Evolutionary conservation across 30 jellyfish, hydroid and myxozoan species (phyloP), one percentile per base, ranked within the genome.

Genomic region (Aurelia sp.): DNA sequence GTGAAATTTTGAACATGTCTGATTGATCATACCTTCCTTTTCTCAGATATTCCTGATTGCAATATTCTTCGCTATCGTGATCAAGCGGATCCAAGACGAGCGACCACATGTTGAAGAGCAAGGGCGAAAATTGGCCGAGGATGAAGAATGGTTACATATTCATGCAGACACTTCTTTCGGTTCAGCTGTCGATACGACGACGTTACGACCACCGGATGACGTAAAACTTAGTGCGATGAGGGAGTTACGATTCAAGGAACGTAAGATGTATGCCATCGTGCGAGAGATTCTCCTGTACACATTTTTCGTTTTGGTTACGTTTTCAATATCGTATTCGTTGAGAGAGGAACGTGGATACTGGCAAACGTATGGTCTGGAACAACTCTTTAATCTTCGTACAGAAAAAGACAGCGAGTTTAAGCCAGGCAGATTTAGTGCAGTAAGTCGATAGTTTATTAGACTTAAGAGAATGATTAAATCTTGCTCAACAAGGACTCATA

Each of bases 131-230:
- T 80, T 95, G 27, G 97, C 97, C 1, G 84, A 75, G n/a, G 93
- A 95, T 64, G 99, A 95, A 82, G 97, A 81, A 60, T 95, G 99
- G 99, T 82, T 95, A 47, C 99, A 95, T 61, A 74, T 85, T 11
- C 74, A 82, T 33, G 87, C 95, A 27, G 90, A 78, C 51, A 90
- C 93, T 58, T 63, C 93, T 21, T 67, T 88, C 15, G 85, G 85
- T 67, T 24, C 80, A 35, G 58, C 83, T 13, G 96, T 88, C 48
- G 96, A 88, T 69, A 88, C 96, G 13, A 57, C 72, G 78, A 76
- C 87, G 19, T 85, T 78, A 58, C 62, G 94, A 88, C 99, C 99
- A 8, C 99, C 97, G 24, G 97, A 89, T 61, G 86, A 72, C 11
- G 63, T 72, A 13, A 78, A 80, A 33, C 87, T 95, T 27, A 79